These are phyloP conservation scores for Nycticebus coucang DNA, from an alignment of 2,113 vertebrate species.

Conservation along the genomic window DNA sequence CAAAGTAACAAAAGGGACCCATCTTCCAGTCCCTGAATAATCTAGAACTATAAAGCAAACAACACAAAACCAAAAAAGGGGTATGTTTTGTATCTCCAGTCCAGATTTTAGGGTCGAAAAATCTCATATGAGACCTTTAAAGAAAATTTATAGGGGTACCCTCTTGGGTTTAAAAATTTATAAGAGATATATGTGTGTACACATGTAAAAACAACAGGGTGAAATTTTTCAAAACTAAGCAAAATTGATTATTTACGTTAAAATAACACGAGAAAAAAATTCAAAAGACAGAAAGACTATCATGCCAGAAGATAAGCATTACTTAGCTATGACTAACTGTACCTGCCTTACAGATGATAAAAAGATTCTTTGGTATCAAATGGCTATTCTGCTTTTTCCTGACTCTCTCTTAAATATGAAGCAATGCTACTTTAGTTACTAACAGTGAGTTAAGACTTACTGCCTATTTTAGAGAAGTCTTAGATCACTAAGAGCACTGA, in stretches of 20 bases:
- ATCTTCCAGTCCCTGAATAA: not conserved
- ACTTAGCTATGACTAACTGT: not conserved
- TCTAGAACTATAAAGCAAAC: not conserved
- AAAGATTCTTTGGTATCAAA: not conserved
- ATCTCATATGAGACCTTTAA: not conserved
- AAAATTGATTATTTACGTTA: not conserved
- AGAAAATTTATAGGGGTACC: not conserved
- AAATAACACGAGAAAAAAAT: conserved; percentile 9
- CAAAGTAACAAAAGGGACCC: not conserved
- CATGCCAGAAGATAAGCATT: not conserved
- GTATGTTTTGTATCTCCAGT: not conserved
- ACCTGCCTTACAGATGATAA: not conserved
- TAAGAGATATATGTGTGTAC: not conserved
- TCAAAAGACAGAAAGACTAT: not conserved
- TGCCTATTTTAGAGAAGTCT: not conserved
- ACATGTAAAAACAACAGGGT: not conserved
- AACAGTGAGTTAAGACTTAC: not conserved
- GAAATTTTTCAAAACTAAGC: not conserved
- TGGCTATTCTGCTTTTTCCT: not conserved
- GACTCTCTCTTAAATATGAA: not conserved
- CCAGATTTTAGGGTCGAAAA: not conserved
- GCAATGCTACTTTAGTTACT: not conserved
- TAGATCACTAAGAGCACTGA: not conserved
- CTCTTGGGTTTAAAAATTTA: not conserved
- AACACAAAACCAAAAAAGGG: not conserved